Conservation (phyloP, 2,888 invertebrate species). For the Amiota communis region DNA sequence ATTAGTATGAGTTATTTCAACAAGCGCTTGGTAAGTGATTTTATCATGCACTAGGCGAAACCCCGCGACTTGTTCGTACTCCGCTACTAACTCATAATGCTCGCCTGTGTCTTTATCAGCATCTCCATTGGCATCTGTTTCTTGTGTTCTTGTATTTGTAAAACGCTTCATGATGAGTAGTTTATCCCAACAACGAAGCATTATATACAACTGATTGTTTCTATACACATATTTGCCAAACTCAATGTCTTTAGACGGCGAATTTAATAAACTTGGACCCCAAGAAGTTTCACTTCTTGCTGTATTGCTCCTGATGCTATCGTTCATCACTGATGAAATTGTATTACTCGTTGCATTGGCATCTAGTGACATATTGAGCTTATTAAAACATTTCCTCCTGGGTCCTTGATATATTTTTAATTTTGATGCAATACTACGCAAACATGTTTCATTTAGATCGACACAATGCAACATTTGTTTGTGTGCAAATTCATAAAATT, state of each 20-base stretch:
- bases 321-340: slow-evolving; percentile 7
- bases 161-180: slow-evolving; percentile 57
- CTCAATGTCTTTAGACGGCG: slow-evolving; percentile 10
- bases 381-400: slow-evolving; percentile 42
- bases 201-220: slow-evolving; percentile 55
- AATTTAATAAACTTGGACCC: slow-evolving; percentile 43
- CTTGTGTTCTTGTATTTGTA: background rate
- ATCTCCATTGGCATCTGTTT: background rate
- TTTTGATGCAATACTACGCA: slow-evolving; percentile 37
- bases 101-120: slow-evolving; percentile 34
- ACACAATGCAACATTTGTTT: slow-evolving; percentile 60
- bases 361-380: background rate
- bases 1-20: slow-evolving; percentile 54
- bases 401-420: slow-evolving; percentile 55
- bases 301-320: slow-evolving; percentile 32
- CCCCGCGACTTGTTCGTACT: slow-evolving; percentile 53
- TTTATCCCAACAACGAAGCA: slow-evolving; percentile 66
- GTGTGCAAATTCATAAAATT: slow-evolving; percentile 61
- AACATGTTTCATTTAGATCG: slow-evolving; percentile 52
- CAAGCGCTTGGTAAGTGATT: slow-evolving; percentile 54
- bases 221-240: slow-evolving; percentile 67
- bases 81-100: slow-evolving; percentile 46
- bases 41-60: slow-evolving; percentile 53
- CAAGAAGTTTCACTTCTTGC: slow-evolving; percentile 46
- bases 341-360: background rate